Evolutionary conservation across 2,888 invertebrate species (phyloP).

Genomic region (Lithophane ornitopus): DNA sequence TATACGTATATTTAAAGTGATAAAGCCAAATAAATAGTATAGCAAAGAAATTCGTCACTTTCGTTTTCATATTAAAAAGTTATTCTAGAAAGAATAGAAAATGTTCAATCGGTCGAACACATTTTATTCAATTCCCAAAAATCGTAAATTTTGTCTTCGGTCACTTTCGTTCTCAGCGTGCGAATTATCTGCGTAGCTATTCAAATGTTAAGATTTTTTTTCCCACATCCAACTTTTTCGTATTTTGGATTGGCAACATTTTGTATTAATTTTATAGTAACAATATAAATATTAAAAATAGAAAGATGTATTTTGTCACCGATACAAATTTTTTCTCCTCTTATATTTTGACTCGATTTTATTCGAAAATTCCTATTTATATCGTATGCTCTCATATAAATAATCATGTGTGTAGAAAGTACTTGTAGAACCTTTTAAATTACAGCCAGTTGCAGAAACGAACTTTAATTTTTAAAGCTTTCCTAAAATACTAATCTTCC

Average conservation of each 20-base stretch:
- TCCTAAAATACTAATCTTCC: too few species aligned
- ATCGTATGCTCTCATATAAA: conserved; percentile 18
- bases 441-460: neutral
- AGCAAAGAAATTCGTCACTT: too few species aligned
- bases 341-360: conserved; percentile 6
- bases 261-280: neutral
- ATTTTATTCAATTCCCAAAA: too few species aligned
- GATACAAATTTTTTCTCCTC: neutral
- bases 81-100: too few species aligned
- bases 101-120: too few species aligned
- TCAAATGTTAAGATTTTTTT: neutral
- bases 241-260: conserved; percentile 6
- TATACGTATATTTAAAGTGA: too few species aligned
- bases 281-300: too few species aligned
- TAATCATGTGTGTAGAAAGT: conserved; percentile 24
- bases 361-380: conserved; percentile 19
- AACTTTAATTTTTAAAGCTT: too few species aligned
- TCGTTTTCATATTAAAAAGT: too few species aligned
- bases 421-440: conserved; percentile 29
- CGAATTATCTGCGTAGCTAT: neutral
- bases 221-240: neutral
- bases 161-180: too few species aligned
- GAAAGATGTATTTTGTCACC: conserved; percentile 27
- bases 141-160: too few species aligned
- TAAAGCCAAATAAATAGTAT: too few species aligned